These are phyloP conservation scores for Anhinga anhinga DNA, from an alignment of 2,113 vertebrate species.

Conservation along the genomic window DNA sequence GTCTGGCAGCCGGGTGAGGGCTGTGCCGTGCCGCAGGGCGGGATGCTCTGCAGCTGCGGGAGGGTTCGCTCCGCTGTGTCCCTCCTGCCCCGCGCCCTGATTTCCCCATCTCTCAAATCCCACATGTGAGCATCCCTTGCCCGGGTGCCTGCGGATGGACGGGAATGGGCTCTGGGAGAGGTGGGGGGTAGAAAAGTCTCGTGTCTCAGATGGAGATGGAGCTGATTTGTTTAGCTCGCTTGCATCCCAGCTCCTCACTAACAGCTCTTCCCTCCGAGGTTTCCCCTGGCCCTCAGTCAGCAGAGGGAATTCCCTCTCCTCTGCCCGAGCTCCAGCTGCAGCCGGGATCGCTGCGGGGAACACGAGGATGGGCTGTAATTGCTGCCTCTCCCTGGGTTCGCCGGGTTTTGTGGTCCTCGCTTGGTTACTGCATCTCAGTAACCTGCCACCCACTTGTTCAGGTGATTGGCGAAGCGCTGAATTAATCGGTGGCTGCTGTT, in stretches of 20 bases:
- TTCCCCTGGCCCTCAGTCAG: not conserved
- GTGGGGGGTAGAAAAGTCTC: not conserved
- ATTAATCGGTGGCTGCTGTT: not conserved
- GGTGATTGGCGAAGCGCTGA: not conserved
- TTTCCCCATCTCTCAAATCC: not conserved
- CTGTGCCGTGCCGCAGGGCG: not conserved
- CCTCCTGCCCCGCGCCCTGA: rapidly evolving
- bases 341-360: not conserved
- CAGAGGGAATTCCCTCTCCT: constrained; percentile 33
- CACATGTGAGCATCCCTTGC: rapidly evolving
- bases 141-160: not conserved
- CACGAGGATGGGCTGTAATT: not conserved
- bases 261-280: not conserved
- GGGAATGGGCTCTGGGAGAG: not conserved
- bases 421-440: not conserved
- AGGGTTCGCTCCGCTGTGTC: not conserved
- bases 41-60: not conserved
- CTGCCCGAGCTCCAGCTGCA: not conserved
- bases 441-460: not conserved
- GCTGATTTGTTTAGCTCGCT: not conserved
- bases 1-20: not conserved
- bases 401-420: not conserved
- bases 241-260: not conserved
- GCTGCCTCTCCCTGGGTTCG: not conserved
- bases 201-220: not conserved